These are phyloP conservation scores for Desmophyllum pertusum DNA, from an alignment of 92 coral and sea anemone species.

Conservation along the genomic window DNA sequence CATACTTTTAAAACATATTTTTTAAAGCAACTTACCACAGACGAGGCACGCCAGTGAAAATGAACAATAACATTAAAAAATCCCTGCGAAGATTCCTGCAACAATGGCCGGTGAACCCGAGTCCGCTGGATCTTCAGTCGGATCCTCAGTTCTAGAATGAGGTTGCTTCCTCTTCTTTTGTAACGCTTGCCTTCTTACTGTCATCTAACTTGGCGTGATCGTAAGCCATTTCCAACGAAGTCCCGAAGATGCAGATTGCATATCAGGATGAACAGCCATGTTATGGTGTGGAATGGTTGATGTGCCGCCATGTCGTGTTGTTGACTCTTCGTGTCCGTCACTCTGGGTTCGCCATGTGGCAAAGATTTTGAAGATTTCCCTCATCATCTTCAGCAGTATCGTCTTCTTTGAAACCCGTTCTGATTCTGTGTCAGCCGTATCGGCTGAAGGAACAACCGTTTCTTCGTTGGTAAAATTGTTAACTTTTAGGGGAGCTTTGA, in stretches of 20 bases:
- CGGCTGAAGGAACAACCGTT: neutral
- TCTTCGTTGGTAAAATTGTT: neutral
- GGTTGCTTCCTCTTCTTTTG: neutral
- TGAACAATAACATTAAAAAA: neutral
- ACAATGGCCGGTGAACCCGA: neutral
- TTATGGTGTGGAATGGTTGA: neutral
- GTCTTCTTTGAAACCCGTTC: neutral
- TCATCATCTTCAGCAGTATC: neutral
- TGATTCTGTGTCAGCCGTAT: neutral
- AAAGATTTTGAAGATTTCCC: neutral
- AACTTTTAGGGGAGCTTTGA: neutral
- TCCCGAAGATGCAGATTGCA: neutral
- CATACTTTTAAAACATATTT: too few relatives aligned
- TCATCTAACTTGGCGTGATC: constrained; percentile 1
- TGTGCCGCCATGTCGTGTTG: neutral
- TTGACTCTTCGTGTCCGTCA: neutral
- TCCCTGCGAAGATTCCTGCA: constrained; percentile 10
- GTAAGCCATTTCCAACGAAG: neutral
- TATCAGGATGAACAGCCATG: neutral
- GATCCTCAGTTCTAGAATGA: neutral
- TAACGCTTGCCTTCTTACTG: neutral
- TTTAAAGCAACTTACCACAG: neutral
- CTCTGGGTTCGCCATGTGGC: neutral
- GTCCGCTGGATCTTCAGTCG: neutral
- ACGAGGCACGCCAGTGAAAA: neutral